Evolutionary conservation across 2,113 vertebrate genomes (phyloP), one percentile per base, ranked within the genome.

Genomic region (Cyrtonyx montezumae): DNA sequence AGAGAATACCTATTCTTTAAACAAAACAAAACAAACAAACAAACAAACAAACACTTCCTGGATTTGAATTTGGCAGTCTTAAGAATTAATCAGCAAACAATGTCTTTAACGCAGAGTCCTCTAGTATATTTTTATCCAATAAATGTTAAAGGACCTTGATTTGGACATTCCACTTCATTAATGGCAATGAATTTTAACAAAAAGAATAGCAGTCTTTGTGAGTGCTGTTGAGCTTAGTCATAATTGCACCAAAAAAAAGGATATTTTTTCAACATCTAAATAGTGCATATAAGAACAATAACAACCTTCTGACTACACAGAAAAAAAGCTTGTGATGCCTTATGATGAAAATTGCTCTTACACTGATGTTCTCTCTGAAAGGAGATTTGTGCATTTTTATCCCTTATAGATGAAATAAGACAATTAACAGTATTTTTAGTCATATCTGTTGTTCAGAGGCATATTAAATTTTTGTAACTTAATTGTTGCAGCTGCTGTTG

Each of bases 381-480:
- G 15, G 8, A 75, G 9, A n/a, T 65, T 37, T 46, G 65, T 9
- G 6, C 1, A 23, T 49, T 77, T 84, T 26, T 46, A 68, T 48
- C 71, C 43, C 15, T 34, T 46, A 51, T 49, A 46, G 14, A 61
- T 90, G 28, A 73, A 73, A 61, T 3, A 56, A 56, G 16, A 48
- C 23, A 55, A 3, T 43, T 7, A 74, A 37, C 2, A 58, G 20
- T 16, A 74, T 74, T 88, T 87, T 56, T 2, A 36, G 70, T 63
- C 3, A 4, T 74, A 48, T 49, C n/a, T 80, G 7, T 69, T 53
- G 5, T 77, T 66, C 36, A 58, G 11, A 34, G 4, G 10, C 6
- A 1, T 62, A 43, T 70, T 69, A 61, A 48, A 65, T 67, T 45
- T 9, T 4, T 0, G 0, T 42, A 74, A 77, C 8, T 78, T 81